These are phyloP conservation scores for Macrosteles quadrilineatus DNA, from an alignment of 1,140 invertebrate genomes.

Conservation along the genomic window DNA sequence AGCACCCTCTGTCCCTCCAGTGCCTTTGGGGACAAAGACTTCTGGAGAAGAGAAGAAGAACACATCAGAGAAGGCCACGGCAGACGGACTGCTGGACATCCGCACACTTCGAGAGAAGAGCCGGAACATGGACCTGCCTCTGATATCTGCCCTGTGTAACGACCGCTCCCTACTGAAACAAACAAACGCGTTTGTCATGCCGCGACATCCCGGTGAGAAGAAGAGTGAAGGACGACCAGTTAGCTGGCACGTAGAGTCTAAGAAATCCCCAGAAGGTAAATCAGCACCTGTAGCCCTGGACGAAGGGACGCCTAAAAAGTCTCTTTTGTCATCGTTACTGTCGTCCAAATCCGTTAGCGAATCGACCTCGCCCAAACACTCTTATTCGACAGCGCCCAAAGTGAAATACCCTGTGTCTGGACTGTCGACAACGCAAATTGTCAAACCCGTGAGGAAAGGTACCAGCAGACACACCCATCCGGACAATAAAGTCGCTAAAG, in stretches of 20 bases:
- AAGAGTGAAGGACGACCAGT: constrained; percentile 33
- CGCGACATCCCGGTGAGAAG: constrained; percentile 77
- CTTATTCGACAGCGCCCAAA: constrained; percentile 35
- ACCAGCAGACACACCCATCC: constrained; percentile 61
- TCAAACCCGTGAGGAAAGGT: constrained; percentile 58
- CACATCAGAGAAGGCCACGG: constrained; percentile 30
- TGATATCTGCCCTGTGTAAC: constrained; percentile 88
- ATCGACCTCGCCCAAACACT: constrained; percentile 27
- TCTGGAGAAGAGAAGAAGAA: constrained; percentile 8
- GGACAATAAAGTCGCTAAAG: constrained; percentile 17
- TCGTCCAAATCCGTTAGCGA: constrained; percentile 34
- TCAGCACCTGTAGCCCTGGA: background rate
- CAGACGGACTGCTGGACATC: constrained; percentile 67
- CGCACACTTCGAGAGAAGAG: constrained; percentile 81
- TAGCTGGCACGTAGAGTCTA: constrained; percentile 42
- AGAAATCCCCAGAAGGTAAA: background rate
- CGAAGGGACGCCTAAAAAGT: constrained; percentile 35
- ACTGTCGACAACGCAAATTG: constrained; percentile 59
- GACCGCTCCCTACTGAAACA: constrained; percentile 82
- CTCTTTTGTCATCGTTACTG: constrained; percentile 37
- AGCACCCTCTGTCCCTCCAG: constrained; percentile 9
- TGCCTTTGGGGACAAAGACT: constrained; percentile 31
- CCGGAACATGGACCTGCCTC: constrained; percentile 80
- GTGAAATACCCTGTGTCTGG: constrained; percentile 62
- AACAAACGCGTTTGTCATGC: constrained; percentile 78